Conservation (phyloP, 2,797 vertebrate genomes). For the Tadarida brasiliensis region DNA sequence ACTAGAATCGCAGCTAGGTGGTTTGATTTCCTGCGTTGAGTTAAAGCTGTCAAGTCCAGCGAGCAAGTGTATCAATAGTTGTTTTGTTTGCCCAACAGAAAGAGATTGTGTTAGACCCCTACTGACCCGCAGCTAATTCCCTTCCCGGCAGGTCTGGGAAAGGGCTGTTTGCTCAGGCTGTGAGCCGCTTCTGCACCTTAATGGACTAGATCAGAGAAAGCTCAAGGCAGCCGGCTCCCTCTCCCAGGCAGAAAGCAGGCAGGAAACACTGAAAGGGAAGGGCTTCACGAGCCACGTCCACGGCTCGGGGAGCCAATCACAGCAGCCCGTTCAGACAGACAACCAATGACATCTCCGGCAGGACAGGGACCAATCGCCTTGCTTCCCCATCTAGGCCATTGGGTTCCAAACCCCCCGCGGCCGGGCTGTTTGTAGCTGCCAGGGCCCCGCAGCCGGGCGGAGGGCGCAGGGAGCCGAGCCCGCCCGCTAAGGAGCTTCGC, state of each 20-base stretch:
- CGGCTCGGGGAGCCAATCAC: slow-evolving; percentile 67
- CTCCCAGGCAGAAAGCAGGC: neutral
- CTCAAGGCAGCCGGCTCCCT: neutral
- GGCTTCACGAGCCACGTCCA: neutral
- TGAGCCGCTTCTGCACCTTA: slow-evolving; percentile 2
- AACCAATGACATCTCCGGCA: slow-evolving; percentile 55
- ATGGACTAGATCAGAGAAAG: neutral
- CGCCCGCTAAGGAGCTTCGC: neutral
- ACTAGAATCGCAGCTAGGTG: neutral
- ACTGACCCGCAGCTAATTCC: slow-evolving; percentile 59
- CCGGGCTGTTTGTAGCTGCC: neutral
- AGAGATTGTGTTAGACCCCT: slow-evolving; percentile 61
- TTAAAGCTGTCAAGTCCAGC: slow-evolving; percentile 62
- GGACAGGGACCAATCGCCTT: slow-evolving; percentile 48
- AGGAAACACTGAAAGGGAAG: neutral
- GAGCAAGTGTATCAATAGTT: slow-evolving; percentile 57
- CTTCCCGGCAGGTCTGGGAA: neutral
- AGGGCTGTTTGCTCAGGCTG: neutral
- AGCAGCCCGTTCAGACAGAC: neutral
- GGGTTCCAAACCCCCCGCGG: neutral
- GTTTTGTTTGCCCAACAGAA: slow-evolving; percentile 70
- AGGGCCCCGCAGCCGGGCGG: neutral
- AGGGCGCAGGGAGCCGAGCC: neutral
- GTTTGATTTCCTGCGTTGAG: slow-evolving; percentile 61
- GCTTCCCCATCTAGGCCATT: slow-evolving; percentile 26